Evolutionary conservation across 2,113 vertebrate species (phyloP).

Genomic region (Pampusana beccarii): DNA sequence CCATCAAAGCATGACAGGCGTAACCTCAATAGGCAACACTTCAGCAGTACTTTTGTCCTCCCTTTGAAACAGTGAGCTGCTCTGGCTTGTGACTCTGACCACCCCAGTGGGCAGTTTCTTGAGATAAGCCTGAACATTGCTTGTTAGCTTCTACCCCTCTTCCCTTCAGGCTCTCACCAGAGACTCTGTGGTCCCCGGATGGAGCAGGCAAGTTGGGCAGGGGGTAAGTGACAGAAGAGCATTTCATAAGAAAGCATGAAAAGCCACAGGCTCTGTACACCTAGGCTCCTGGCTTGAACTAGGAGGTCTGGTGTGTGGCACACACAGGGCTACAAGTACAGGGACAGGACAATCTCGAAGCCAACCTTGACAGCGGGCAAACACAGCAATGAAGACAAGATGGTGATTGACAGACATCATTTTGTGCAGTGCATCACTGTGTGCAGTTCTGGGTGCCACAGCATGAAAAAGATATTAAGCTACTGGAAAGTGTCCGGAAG

Average conservation of each 20-base stretch:
- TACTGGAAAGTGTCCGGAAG: too few species aligned
- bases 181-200: neutral
- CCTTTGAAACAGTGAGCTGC: neutral
- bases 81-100: neutral
- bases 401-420: rapidly evolving
- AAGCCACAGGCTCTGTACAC: neutral
- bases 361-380: neutral
- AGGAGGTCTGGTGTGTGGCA: neutral
- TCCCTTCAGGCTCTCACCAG: rapidly evolving
- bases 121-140: neutral
- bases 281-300: neutral
- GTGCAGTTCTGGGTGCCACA: too few species aligned
- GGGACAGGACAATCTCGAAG: too few species aligned
- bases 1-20: neutral
- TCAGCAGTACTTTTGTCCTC: neutral
- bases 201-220: neutral
- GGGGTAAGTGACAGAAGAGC: neutral
- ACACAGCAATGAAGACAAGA: neutral
- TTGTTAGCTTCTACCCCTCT: neutral
- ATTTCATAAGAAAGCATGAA: neutral
- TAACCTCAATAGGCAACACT: neutral
- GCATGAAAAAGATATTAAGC: too few species aligned
- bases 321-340: neutral
- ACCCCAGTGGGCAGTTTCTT: neutral
- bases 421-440: neutral